phyloP scores from a whole-genome alignment of 2,797 vertebrate species.

The Sphaeramia orbicularis region DNA sequence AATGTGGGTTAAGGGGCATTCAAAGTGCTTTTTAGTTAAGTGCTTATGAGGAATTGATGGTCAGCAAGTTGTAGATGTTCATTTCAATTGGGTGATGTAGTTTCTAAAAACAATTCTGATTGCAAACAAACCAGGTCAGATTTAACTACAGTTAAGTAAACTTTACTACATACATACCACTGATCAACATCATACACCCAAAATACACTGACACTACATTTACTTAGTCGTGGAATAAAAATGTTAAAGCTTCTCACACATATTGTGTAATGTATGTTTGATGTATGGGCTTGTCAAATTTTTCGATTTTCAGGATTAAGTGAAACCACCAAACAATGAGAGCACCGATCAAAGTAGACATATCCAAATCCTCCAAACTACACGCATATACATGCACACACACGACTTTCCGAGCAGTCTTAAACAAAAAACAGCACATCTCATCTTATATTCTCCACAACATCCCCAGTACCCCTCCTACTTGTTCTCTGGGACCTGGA shows the following conservation, averaged over 20 bases:
- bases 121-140: slow-evolving; percentile 7
- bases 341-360: slow-evolving; percentile 52
- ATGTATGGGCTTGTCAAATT: slow-evolving; percentile 2
- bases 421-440: slow-evolving; percentile 77
- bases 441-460: slow-evolving; percentile 69
- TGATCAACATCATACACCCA: slow-evolving; percentile 14
- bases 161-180: slow-evolving; percentile 16
- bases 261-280: slow-evolving; percentile 11
- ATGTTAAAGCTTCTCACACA: slow-evolving; percentile 59
- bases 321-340: slow-evolving; percentile 65
- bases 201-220: slow-evolving; percentile 44
- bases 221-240: slow-evolving; percentile 54
- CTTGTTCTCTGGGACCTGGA: slow-evolving; percentile 51
- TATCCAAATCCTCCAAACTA: slow-evolving; percentile 38
- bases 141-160: slow-evolving; percentile 7
- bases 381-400: slow-evolving; percentile 58
- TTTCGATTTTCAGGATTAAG: slow-evolving; percentile 28
- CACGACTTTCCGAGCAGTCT: slow-evolving; percentile 74
- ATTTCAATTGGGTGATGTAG: slow-evolving; percentile 7
- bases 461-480: slow-evolving; percentile 58
- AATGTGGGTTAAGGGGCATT: slow-evolving; percentile 40
- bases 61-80: slow-evolving; percentile 23
- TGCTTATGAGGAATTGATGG: slow-evolving; percentile 53
- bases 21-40: slow-evolving; percentile 77
- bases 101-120: slow-evolving; percentile 10